Evolutionary conservation across 2,113 vertebrate genomes (phyloP).

Genomic region (Vimba vimba): DNA sequence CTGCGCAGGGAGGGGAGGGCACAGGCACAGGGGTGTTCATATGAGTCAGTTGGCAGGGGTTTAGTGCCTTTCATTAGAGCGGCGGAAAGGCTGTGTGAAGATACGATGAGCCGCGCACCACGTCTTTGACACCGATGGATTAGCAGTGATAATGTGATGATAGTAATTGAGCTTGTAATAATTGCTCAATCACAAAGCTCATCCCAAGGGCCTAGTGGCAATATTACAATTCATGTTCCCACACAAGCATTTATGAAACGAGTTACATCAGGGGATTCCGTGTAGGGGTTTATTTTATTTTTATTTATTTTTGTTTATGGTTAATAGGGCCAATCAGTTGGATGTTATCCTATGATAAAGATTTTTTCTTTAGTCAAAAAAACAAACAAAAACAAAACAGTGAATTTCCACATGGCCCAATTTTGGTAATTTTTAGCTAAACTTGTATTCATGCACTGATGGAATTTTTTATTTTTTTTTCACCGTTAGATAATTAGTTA

Average conservation of each 20-base stretch:
- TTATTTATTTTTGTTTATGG: not conserved
- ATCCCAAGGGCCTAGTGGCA: slow-evolving; percentile 70
- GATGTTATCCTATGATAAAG: not conserved
- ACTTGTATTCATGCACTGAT: not conserved
- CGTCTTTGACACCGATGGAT: slow-evolving; percentile 69
- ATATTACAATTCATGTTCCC: slow-evolving; percentile 53
- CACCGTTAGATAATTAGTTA: not conserved
- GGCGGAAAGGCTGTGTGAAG: slow-evolving; percentile 63
- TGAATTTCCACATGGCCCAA: not conserved
- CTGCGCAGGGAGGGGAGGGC: slow-evolving; percentile 36
- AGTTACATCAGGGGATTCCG: slow-evolving; percentile 27
- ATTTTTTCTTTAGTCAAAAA: not conserved
- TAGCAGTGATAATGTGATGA: slow-evolving; percentile 79
- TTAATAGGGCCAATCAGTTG: not conserved
- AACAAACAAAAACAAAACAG: not conserved
- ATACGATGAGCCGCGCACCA: slow-evolving; percentile 27
- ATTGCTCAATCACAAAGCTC: slow-evolving; percentile 76
- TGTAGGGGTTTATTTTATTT: not conserved
- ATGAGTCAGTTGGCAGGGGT: slow-evolving; percentile 67
- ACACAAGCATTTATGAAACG: slow-evolving; percentile 70
- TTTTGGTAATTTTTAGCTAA: not conserved
- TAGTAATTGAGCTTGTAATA: slow-evolving; percentile 81
- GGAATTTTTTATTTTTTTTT: not conserved
- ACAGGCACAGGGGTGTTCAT: slow-evolving; percentile 65
- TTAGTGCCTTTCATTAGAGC: slow-evolving; percentile 68